These are phyloP conservation scores for Rattus rattus DNA, from an alignment of 2,113 vertebrate genomes.

Conservation along the genomic window DNA sequence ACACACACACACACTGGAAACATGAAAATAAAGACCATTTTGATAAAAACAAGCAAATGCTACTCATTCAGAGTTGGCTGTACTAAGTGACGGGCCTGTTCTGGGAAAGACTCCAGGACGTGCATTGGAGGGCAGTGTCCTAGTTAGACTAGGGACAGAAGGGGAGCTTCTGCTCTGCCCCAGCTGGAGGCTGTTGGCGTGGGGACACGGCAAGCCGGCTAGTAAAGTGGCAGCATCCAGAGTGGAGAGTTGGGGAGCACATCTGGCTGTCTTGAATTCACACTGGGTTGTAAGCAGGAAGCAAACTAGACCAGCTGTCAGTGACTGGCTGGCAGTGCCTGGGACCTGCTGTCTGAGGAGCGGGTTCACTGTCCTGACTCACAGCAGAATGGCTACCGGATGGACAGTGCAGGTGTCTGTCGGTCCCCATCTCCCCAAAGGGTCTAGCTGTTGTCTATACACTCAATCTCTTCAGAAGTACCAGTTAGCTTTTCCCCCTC, in stretches of 20 bases:
- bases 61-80: not conserved
- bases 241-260: not conserved
- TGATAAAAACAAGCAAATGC: not conserved
- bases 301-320: not conserved
- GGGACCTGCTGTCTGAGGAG: not conserved
- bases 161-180: no score
- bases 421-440: not conserved
- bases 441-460: no score
- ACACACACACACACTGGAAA: not conserved
- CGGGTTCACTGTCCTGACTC: not conserved
- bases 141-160: not conserved
- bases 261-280: not conserved
- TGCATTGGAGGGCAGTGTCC: not conserved
- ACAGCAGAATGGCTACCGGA: not conserved
- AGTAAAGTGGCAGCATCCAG: no score
- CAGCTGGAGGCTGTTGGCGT: not conserved
- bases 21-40: not conserved
- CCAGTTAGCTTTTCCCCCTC: not conserved
- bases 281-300: not conserved
- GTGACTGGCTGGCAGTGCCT: no score
- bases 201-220: not conserved
- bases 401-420: no score
- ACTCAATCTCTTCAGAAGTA: not conserved
- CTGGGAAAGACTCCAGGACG: not conserved
- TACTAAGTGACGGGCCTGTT: not conserved